phyloP scores from a whole-genome alignment of 2,797 vertebrate genomes.

The Antennarius maculatus region DNA sequence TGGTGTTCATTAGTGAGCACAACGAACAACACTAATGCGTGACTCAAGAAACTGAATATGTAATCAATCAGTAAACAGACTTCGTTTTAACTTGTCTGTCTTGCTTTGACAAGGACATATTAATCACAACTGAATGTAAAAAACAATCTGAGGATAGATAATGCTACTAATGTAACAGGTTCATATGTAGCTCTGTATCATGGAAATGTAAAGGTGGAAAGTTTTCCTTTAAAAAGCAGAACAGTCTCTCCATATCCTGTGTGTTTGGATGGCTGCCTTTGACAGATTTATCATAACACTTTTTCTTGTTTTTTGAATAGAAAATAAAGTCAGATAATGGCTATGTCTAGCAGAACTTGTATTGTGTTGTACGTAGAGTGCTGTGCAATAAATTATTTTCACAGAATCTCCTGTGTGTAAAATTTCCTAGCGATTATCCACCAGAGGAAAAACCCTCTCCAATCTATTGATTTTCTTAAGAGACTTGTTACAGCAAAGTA shows the following conservation, averaged over 20 bases:
- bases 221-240: background rate
- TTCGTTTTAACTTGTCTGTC: background rate
- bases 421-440: background rate
- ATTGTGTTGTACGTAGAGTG: background rate
- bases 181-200: background rate
- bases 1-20: too few relatives aligned
- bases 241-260: background rate
- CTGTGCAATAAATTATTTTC: background rate
- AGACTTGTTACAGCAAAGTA: constrained; percentile 22
- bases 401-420: background rate
- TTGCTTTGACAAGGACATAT: background rate
- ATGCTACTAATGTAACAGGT: background rate
- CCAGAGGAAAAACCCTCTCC: constrained; percentile 3
- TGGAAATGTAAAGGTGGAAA: too few relatives aligned
- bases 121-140: background rate
- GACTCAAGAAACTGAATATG: background rate
- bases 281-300: background rate
- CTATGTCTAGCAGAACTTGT: background rate
- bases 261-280: background rate
- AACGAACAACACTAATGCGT: background rate
- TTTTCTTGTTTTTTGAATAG: too few relatives aligned
- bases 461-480: constrained; percentile 9
- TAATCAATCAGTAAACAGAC: background rate
- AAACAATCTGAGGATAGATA: too few relatives aligned
- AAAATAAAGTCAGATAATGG: background rate